Percentiles rank a stretch among this genome's conserved stretches.
phyloP scores from a whole-genome alignment of 2,797 vertebrate species.

The Bufotes viridis region DNA sequence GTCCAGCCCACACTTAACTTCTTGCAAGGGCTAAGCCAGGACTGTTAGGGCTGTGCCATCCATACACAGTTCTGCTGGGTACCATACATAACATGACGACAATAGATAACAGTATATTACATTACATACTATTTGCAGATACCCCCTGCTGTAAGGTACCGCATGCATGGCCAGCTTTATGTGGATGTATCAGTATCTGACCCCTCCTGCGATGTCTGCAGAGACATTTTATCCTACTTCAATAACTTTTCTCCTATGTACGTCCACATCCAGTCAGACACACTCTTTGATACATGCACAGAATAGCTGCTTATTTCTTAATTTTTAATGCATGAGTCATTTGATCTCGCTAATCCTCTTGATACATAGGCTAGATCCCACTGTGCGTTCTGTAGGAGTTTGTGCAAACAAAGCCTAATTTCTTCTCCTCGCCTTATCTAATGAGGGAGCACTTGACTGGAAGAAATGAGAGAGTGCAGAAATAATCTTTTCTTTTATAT shows the following conservation, averaged over 20 bases:
- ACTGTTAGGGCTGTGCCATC: no score
- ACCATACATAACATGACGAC: no score
- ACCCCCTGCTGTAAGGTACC: no score
- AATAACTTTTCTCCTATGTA: slow-evolving; percentile 3
- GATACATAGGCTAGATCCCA: slow-evolving; percentile 36
- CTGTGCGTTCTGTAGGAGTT: slow-evolving; percentile 25
- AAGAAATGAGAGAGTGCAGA: slow-evolving; percentile 7
- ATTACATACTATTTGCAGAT: no score
- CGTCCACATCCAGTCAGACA: slow-evolving; percentile 1
- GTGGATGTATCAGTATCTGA: background rate
- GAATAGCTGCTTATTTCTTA: slow-evolving; percentile 37
- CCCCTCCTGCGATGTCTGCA: background rate
- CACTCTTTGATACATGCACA: slow-evolving; percentile 16
- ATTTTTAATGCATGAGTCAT: slow-evolving; percentile 51
- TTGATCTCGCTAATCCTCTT: slow-evolving; percentile 40
- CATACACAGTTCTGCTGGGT: no score
- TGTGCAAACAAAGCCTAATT: slow-evolving; percentile 49
- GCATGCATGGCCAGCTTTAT: background rate
- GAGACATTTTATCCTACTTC: slow-evolving; percentile 5
- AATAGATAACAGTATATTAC: no score
- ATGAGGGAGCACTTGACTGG: slow-evolving; percentile 29
- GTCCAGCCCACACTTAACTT: no score
- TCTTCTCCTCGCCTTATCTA: slow-evolving; percentile 39
- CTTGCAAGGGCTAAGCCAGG: no score
- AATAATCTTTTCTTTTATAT: background rate